phyloP scores from a whole-genome alignment of 2,888 invertebrate genomes.

The Cryptocephalus primarius region DNA sequence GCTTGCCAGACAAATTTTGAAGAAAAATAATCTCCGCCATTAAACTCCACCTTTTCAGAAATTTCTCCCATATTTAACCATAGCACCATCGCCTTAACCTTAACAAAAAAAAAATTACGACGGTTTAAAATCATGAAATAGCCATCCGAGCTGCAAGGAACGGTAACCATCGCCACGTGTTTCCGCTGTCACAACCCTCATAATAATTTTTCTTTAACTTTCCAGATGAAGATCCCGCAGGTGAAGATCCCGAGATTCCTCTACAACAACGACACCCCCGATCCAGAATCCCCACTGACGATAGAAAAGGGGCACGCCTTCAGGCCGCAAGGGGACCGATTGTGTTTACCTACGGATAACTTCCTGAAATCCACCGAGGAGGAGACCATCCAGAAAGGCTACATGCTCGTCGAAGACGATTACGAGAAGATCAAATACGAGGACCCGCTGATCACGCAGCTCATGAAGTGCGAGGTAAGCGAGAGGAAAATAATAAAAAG shows the following conservation, averaged over 20 bases:
- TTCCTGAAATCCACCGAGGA: slow-evolving; percentile 13
- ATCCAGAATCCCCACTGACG: slow-evolving; percentile 34
- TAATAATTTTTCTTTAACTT: neutral
- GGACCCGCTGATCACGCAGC: slow-evolving; percentile 46
- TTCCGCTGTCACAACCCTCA: too few relatives aligned
- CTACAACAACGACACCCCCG: slow-evolving; percentile 34
- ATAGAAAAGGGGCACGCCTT: slow-evolving; percentile 38
- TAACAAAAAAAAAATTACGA: too few relatives aligned
- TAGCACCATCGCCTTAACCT: too few relatives aligned
- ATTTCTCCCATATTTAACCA: too few relatives aligned
- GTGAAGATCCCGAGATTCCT: slow-evolving; percentile 32
- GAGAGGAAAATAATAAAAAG: too few relatives aligned
- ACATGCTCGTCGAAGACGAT: slow-evolving; percentile 48
- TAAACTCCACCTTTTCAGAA: too few relatives aligned
- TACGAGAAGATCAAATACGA: slow-evolving; percentile 52
- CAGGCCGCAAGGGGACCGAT: slow-evolving; percentile 31
- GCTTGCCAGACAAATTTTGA: too few relatives aligned
- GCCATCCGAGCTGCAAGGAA: too few relatives aligned
- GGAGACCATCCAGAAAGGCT: slow-evolving; percentile 42
- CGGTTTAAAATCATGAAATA: too few relatives aligned
- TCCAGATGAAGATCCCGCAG: slow-evolving; percentile 32
- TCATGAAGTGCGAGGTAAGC: slow-evolving; percentile 47
- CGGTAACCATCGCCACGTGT: too few relatives aligned
- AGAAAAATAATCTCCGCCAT: too few relatives aligned
- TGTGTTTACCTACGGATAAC: slow-evolving; percentile 32